Percentiles rank a stretch among this genome's conserved stretches.
phyloP scores from a whole-genome alignment of 2,888 invertebrate genomes.

The Colostygia pectinataria region DNA sequence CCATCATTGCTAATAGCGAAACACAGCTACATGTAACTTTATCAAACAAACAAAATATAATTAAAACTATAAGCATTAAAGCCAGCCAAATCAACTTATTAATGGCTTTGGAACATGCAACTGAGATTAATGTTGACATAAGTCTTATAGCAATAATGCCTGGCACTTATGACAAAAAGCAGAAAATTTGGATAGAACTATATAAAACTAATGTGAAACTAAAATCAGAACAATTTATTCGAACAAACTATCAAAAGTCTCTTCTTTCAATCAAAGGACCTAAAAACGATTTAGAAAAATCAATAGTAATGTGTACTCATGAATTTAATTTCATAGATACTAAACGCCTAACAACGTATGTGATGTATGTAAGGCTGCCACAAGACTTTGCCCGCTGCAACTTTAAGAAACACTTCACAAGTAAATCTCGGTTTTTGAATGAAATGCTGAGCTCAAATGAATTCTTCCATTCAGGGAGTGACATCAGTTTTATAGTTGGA shows the following conservation, averaged over 20 bases:
- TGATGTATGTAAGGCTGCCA: constrained; percentile 60
- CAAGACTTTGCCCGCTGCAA: constrained; percentile 42
- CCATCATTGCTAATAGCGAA: constrained; percentile 32
- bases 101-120: constrained; percentile 38
- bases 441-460: constrained; percentile 50
- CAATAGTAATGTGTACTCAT: constrained; percentile 40
- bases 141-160: constrained; percentile 60
- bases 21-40: constrained; percentile 56
- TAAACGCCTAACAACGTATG: constrained; percentile 3
- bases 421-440: constrained; percentile 44
- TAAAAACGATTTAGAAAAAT: constrained; percentile 40
- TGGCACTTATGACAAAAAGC: constrained; percentile 50
- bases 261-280: constrained; percentile 40
- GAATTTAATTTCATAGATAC: constrained; percentile 49
- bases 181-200: constrained; percentile 56
- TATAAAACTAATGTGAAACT: constrained; percentile 50
- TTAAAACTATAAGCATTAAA: constrained; percentile 58
- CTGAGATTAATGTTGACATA: constrained; percentile 48
- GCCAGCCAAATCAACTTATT: constrained; percentile 51
- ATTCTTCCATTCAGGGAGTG: constrained; percentile 52
- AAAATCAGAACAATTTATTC: constrained; percentile 62
- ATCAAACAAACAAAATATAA: constrained; percentile 38
- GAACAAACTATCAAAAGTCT: constrained; percentile 34
- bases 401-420: constrained; percentile 37
- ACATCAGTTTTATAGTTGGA: constrained; percentile 46